Conservation (phyloP, 2,888 invertebrate genomes). For the Lasioglossum zephyrum region DNA sequence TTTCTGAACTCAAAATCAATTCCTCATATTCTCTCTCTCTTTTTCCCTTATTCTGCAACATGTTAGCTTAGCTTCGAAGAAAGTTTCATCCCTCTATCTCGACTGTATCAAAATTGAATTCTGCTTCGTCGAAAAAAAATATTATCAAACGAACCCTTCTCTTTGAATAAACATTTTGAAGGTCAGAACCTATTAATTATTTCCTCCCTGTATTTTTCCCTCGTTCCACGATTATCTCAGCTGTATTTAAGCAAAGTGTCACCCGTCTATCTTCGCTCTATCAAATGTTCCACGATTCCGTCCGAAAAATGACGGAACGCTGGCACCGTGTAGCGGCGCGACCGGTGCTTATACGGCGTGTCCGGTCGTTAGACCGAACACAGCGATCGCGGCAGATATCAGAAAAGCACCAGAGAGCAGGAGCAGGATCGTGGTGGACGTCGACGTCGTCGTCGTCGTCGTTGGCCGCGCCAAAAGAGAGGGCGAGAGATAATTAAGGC, state of each 20-base stretch:
- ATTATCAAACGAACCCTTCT: no score
- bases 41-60: background rate
- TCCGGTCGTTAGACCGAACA: conserved; percentile 65
- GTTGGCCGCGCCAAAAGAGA: conserved; percentile 68
- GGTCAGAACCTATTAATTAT: background rate
- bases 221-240: background rate
- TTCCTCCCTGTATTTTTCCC: background rate
- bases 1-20: no score
- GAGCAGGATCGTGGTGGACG: background rate
- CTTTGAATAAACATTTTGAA: no score
- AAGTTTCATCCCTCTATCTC: background rate
- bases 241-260: background rate
- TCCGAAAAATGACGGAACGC: background rate
- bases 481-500: conserved; percentile 83
- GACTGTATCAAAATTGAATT: no score
- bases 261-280: background rate
- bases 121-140: no score
- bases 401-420: conserved; percentile 53
- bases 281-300: background rate
- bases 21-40: background rate
- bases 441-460: conserved; percentile 20
- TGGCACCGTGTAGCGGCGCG: background rate
- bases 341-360: conserved; percentile 48
- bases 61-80: background rate
- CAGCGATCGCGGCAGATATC: conserved; percentile 72